Evolutionary conservation across 2,888 invertebrate species (phyloP).

Genomic region (Cantharis nigra): DNA sequence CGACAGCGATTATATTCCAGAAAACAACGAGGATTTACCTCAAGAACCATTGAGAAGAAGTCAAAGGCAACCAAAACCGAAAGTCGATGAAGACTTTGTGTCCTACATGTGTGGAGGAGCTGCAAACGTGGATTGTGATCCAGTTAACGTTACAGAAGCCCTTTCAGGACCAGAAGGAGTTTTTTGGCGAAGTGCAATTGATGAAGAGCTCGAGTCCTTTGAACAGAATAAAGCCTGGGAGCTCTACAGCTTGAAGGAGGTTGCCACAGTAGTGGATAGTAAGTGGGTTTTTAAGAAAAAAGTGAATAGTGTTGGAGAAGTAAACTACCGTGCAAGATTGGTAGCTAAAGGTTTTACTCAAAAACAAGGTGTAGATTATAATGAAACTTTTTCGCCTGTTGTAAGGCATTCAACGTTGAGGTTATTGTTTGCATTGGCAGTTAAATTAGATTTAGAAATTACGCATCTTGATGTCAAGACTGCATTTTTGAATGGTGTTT

Average conservation of each 20-base stretch:
- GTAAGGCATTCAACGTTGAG: conserved; percentile 27
- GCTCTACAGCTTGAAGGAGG: conserved; percentile 33
- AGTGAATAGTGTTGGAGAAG: conserved; percentile 31
- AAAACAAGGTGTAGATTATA: conserved; percentile 33
- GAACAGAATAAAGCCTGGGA: conserved; percentile 42
- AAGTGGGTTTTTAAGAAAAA: conserved; percentile 44
- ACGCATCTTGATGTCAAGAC: conserved; percentile 36
- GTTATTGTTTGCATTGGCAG: conserved; percentile 32
- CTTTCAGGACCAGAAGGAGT: not conserved
- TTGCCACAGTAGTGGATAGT: conserved; percentile 36
- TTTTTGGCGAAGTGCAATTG: conserved; percentile 31
- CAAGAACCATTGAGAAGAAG: not conserved
- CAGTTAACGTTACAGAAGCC: not conserved
- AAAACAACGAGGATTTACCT: not conserved
- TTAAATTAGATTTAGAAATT: conserved; percentile 29
- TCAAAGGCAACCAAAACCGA: not conserved
- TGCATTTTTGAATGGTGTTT: too few relatives aligned
- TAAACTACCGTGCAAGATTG: conserved; percentile 35
- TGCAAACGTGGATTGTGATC: not conserved
- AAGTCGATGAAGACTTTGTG: not conserved
- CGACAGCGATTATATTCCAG: not conserved
- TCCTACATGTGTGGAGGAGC: not conserved
- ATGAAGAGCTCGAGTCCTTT: conserved; percentile 39
- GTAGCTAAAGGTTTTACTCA: conserved; percentile 39
- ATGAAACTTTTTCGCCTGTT: conserved; percentile 36